Conservation (phyloP, 2,113 vertebrate genomes). For the Burhinus oedicnemus region DNA sequence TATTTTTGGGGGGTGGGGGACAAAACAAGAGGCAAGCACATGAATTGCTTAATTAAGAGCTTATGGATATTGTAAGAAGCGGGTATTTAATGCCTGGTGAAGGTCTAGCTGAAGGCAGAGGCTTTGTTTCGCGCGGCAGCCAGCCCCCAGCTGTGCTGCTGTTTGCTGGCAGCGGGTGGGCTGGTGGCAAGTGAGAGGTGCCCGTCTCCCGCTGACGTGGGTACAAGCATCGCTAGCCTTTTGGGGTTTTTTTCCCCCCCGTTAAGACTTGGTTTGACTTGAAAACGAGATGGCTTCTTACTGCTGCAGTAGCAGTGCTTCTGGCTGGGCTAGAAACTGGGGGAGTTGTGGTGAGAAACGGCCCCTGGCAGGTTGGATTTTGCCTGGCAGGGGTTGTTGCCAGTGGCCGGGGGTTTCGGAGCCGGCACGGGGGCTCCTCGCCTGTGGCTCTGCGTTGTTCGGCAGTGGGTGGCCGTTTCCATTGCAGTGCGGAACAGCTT, state of each 20-base stretch:
- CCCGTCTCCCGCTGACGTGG: slow-evolving; percentile 56
- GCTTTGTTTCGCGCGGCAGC: no score
- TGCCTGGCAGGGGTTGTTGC: background rate
- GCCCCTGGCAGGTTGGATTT: background rate
- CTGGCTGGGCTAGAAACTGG: background rate
- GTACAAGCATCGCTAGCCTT: slow-evolving; percentile 22
- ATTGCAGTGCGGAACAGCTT: no score
- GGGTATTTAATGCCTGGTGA: slow-evolving; percentile 24
- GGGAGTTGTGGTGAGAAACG: background rate
- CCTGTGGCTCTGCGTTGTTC: background rate
- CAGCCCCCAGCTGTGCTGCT: background rate
- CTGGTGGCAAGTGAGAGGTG: slow-evolving; percentile 45
- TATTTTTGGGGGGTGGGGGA: no score
- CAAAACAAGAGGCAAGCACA: background rate
- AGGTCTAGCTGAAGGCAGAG: background rate
- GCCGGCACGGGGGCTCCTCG: background rate
- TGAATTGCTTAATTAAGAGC: background rate
- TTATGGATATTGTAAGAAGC: background rate
- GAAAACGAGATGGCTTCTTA: background rate
- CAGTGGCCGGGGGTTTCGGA: background rate
- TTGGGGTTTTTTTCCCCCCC: background rate
- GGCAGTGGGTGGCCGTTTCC: background rate
- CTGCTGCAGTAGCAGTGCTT: background rate
- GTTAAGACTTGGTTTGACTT: slow-evolving; percentile 26
- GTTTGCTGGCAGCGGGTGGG: slow-evolving; percentile 2